phyloP scores from a whole-genome alignment of 2,113 vertebrate species.

The Leucoraja erinaceus region DNA sequence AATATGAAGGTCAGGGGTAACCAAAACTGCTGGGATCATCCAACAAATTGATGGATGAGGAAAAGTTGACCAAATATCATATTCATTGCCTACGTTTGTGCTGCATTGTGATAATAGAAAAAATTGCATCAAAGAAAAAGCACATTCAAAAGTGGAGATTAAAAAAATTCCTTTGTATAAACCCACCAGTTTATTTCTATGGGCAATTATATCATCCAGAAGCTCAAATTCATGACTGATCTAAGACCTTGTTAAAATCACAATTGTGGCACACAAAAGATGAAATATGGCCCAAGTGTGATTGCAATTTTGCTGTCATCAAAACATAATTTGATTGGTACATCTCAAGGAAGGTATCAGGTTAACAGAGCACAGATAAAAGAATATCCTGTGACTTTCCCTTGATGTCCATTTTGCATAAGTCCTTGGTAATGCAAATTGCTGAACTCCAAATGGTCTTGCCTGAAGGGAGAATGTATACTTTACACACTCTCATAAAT shows the following conservation, averaged over 20 bases:
- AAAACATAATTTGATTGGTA: constrained; percentile 86
- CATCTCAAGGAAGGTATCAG: constrained; percentile 70
- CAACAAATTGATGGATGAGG: neutral
- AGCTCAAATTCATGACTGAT: neutral
- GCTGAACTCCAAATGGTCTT: constrained; percentile 97
- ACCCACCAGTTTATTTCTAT: no score
- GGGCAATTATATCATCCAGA: neutral
- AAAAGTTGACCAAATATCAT: neutral
- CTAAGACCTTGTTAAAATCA: no score
- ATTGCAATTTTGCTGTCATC: constrained; percentile 75
- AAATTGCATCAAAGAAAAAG: neutral
- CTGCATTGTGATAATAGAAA: neutral
- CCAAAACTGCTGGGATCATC: neutral
- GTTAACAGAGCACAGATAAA: constrained; percentile 80
- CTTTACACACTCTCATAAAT: constrained; percentile 87
- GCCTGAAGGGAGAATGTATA: constrained; percentile 80
- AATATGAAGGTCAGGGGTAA: neutral
- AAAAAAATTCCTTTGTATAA: no score
- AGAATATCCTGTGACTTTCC: constrained; percentile 90
- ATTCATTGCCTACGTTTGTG: neutral
- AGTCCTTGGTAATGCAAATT: constrained; percentile 95
- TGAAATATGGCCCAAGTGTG: constrained; percentile 65
- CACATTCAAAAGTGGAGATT: neutral
- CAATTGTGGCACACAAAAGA: neutral
- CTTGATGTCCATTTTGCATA: constrained; percentile 96